Evolutionary conservation across 2,888 invertebrate genomes (phyloP).

Genomic region (Horisme vitalbata): DNA sequence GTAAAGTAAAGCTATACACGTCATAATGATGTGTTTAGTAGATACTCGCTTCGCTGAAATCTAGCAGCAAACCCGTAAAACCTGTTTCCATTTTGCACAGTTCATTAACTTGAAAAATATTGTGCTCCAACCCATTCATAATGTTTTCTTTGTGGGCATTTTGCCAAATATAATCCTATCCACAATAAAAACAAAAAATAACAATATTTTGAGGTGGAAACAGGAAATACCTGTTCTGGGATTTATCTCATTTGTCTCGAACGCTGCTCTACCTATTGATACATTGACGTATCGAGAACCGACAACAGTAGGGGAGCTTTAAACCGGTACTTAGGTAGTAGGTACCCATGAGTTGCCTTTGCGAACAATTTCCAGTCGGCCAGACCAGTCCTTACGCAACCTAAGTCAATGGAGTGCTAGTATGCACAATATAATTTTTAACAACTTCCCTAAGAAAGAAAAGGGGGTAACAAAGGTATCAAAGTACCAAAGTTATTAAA

Average conservation of each 20-base stretch:
- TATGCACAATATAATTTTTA: too few relatives aligned
- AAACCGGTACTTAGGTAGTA: slow-evolving; percentile 9
- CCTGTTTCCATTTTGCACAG: slow-evolving; percentile 18
- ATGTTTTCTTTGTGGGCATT: slow-evolving; percentile 12
- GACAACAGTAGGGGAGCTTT: slow-evolving; percentile 4
- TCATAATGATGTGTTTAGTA: too few relatives aligned
- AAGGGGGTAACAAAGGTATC: too few relatives aligned
- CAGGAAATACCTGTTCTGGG: slow-evolving; percentile 34
- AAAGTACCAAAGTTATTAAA: too few relatives aligned
- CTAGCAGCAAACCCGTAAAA: slow-evolving; percentile 7
- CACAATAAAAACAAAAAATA: slow-evolving; percentile 1
- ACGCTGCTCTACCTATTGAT: slow-evolving; percentile 14
- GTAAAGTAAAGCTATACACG: too few relatives aligned
- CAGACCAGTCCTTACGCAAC: too few relatives aligned
- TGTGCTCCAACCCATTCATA: not conserved
- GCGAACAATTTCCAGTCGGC: too few relatives aligned
- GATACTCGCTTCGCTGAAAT: not conserved
- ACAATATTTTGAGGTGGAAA: slow-evolving; percentile 15
- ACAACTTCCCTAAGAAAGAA: too few relatives aligned
- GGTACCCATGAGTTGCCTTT: not conserved
- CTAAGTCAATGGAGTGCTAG: too few relatives aligned
- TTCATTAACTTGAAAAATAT: slow-evolving; percentile 9
- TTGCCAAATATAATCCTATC: slow-evolving; percentile 32
- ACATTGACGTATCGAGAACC: slow-evolving; percentile 17
- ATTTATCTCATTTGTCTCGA: slow-evolving; percentile 25